Conservation (phyloP, 92 coral and sea anemone species). For the Porites cylindrica region DNA sequence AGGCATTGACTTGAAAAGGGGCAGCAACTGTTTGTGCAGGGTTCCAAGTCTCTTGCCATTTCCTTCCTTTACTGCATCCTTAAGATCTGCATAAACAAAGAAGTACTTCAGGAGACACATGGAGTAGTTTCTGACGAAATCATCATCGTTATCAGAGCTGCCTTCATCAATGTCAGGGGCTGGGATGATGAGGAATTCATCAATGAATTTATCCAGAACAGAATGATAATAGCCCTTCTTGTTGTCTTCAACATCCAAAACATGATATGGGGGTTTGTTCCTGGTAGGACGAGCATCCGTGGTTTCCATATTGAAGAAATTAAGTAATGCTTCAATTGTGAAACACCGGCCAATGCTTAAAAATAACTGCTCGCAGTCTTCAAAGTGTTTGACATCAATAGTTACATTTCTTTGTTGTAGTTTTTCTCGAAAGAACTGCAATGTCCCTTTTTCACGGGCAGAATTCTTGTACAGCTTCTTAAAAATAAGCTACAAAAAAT, state of each 20-base stretch:
- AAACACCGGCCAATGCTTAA: too few species aligned
- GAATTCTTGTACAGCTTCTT: slow-evolving; percentile 13
- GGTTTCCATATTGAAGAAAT: slow-evolving; percentile 23
- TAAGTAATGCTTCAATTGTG: not conserved
- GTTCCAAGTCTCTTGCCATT: slow-evolving; percentile 63
- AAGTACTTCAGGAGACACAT: slow-evolving; percentile 27
- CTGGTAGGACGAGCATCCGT: not conserved
- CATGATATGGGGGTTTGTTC: slow-evolving; percentile 42
- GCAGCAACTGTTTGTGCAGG: slow-evolving; percentile 63
- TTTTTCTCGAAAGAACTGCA: slow-evolving; percentile 62
- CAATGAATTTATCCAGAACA: slow-evolving; percentile 26
- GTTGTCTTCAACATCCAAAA: slow-evolving; percentile 12
- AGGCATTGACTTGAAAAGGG: slow-evolving; percentile 53
- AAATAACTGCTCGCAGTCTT: not conserved
- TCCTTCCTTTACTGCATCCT: slow-evolving; percentile 62
- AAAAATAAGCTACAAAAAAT: slow-evolving; percentile 11
- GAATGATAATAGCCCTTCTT: slow-evolving; percentile 19
- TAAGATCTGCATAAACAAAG: slow-evolving; percentile 25
- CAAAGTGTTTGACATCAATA: slow-evolving; percentile 17
- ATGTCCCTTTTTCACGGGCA: slow-evolving; percentile 48
- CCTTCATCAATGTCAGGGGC: slow-evolving; percentile 1
- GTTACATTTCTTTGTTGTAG: slow-evolving; percentile 38
- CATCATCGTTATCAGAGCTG: not conserved
- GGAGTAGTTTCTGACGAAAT: slow-evolving; percentile 43
- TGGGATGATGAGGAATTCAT: slow-evolving; percentile 13